Evolutionary conservation across 2,888 invertebrate genomes (phyloP), one percentile per base, ranked within the genome.

Genomic region (Exocentrus adspersus): DNA sequence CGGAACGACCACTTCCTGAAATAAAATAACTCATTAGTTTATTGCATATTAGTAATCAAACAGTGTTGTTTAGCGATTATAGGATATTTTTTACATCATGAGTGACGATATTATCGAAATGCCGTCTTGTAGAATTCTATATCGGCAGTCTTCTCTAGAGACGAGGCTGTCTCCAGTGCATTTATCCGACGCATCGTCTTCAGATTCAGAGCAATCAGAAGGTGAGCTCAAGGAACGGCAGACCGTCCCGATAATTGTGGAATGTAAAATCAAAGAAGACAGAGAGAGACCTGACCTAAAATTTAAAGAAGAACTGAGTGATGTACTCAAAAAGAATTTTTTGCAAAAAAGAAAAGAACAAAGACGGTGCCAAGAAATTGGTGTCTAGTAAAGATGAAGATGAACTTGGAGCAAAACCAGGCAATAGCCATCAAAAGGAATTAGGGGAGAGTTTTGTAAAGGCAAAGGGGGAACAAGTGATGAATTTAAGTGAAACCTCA

Each of bases 71-170:
- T 10, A n/a, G 10, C 14, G n/a, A n/a, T 37, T 10, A 37, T 37
- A n/a, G 3, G 32, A 32, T 9, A 32, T 32, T 12, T 12, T 2
- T 2, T 37, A 12, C 12, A 60, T 51, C 54, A 68, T 64, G 76
- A 64, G 69, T 10, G 70, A 73, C 21, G 74, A 77, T 46, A 51
- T 64, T 12, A 45, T 75, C 12, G 75, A 78, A 72, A 77, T 70
- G 66, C 79, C 80, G 2, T 57, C 71, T 41, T 67, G 70, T 48
- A 70, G 67, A 53, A 66, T 75, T 61, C 73, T 80, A 56, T 79
- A 69, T 59, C 68, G 80, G 54, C 79, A 78, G 69, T 78, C 78
- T 12, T 79, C 78, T 2, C 50, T 75, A 10, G 81, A 81, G 75
- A 78, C 73, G 14, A 71, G 74, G 45, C 57, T 78, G 16, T 71